Evolutionary conservation across 2,797 vertebrate genomes (phyloP).

Genomic region (Hippopotamyrus pictus): DNA sequence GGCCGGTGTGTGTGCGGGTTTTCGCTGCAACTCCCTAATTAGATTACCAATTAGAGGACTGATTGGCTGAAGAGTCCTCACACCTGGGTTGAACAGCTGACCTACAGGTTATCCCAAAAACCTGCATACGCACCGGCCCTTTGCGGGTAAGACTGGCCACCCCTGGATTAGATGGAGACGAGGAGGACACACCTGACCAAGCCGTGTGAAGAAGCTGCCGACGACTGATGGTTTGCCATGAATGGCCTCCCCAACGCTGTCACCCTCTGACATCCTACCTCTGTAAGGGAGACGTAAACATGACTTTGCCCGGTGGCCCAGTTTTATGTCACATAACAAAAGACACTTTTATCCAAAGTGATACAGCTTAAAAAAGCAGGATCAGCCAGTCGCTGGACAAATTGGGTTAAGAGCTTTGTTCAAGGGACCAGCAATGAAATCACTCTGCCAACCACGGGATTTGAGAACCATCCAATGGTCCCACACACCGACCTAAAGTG

Average conservation of each 20-base stretch:
- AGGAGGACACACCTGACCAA: slow-evolving; percentile 78
- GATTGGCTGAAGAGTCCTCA: no score
- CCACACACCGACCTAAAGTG: background rate
- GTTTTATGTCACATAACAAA: background rate
- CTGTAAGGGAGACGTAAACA: slow-evolving; percentile 40
- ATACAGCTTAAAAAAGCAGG: background rate
- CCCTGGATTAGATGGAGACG: background rate
- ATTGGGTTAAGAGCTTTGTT: background rate
- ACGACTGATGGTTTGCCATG: slow-evolving; percentile 89
- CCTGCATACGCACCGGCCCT: no score
- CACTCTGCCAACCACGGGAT: background rate
- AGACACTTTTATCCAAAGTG: background rate
- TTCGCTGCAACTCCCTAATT: no score
- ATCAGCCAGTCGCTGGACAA: background rate
- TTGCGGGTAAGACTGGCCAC: no score
- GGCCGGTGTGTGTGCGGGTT: no score
- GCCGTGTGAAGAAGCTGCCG: slow-evolving; percentile 81
- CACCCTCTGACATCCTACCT: slow-evolving; percentile 95
- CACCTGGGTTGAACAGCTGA: no score
- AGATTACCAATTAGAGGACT: no score
- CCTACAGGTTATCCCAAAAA: no score
- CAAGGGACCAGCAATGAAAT: background rate
- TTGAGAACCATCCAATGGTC: background rate
- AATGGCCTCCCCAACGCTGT: slow-evolving; percentile 91
- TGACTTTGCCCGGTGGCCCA: background rate